Evolutionary conservation across 2,888 invertebrate species (phyloP).

Genomic region (Pediacus dermestoides): DNA sequence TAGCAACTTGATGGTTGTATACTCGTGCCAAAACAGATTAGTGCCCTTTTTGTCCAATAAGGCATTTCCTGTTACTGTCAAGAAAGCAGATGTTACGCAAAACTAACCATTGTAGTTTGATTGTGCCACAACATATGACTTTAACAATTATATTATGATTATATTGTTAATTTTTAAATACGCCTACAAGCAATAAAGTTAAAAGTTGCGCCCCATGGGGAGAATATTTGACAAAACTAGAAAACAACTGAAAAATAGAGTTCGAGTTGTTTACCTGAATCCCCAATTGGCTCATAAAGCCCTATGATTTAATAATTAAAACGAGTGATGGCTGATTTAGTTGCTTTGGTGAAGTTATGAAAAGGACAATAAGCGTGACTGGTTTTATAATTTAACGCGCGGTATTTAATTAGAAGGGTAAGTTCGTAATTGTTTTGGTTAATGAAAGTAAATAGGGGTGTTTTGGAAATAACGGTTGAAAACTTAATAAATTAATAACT

Average conservation of each 20-base stretch:
- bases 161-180: not conserved
- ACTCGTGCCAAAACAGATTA: slow-evolving; percentile 30
- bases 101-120: slow-evolving; percentile 4
- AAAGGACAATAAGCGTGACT: too few species aligned
- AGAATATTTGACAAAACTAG: too few species aligned
- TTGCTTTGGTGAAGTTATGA: too few species aligned
- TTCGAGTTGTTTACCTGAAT: too few species aligned
- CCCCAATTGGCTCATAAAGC: too few species aligned
- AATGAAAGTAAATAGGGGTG: slow-evolving; percentile 33
- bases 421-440: slow-evolving; percentile 18
- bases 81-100: slow-evolving; percentile 30
- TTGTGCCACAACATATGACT: not conserved
- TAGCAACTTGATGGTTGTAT: too few species aligned
- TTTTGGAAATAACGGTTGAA: slow-evolving; percentile 27
- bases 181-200: not conserved
- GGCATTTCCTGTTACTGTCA: slow-evolving; percentile 29
- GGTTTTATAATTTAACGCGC: too few species aligned
- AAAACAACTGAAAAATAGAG: too few species aligned
- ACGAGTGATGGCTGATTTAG: too few species aligned
- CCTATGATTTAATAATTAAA: too few species aligned
- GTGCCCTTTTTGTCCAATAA: slow-evolving; percentile 18
- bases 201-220: not conserved
- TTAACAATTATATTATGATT: slow-evolving; percentile 3
- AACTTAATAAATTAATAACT: slow-evolving; percentile 21
- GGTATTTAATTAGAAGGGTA: slow-evolving; percentile 10